phyloP scores from a whole-genome alignment of 2,113 vertebrate genomes.

The Lepus timidus region DNA sequence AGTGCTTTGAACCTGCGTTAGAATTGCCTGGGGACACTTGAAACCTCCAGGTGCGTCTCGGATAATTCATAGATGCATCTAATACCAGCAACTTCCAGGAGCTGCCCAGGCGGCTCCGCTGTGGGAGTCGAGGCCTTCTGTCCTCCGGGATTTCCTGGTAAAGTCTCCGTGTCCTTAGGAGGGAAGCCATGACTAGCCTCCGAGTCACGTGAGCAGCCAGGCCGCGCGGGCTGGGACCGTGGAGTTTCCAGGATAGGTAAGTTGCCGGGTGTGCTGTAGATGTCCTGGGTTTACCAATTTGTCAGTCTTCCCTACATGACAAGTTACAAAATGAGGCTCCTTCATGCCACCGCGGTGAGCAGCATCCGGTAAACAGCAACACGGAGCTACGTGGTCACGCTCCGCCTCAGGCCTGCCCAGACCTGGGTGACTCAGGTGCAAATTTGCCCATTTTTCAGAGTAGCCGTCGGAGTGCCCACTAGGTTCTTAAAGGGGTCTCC shows the following conservation, averaged over 20 bases:
- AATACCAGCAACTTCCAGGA: background rate
- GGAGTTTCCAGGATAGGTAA: accelerated
- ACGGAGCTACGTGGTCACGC: background rate
- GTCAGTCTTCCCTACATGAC: background rate
- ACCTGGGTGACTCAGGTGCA: no score
- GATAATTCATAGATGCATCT: no score
- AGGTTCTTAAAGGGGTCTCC: background rate
- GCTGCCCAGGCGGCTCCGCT: background rate
- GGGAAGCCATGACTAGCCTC: accelerated
- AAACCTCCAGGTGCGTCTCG: background rate
- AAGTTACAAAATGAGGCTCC: background rate
- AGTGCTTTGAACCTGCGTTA: background rate
- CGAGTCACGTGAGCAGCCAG: background rate
- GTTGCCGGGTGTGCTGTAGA: background rate
- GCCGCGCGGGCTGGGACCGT: background rate
- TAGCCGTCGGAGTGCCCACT: accelerated
- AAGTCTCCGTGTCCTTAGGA: background rate
- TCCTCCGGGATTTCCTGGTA: background rate
- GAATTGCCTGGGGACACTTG: no score
- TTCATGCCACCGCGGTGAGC: background rate
- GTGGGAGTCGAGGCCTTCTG: background rate
- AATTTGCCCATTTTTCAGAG: accelerated
- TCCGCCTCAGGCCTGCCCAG: background rate
- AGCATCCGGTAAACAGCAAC: background rate
- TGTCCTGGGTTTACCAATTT: no score